Base-by-base conservation (phyloP, 2,113 vertebrate species). In the Chamaea fasciata region DNA sequence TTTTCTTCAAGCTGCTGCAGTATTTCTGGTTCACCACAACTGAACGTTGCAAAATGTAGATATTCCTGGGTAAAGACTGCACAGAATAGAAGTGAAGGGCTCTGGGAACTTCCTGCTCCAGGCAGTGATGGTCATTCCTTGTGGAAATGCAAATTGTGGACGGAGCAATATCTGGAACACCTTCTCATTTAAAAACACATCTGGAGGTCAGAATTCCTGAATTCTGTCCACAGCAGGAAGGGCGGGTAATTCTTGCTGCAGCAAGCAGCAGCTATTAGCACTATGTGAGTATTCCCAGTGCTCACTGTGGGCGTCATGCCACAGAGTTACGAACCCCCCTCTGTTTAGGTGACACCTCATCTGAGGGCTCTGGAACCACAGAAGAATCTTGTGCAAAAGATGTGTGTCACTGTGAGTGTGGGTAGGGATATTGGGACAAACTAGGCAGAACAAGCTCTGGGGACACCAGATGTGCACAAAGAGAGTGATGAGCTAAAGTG, bases 91-190 rank as follows among this genome's bases (percentile, higher is more conserved):
- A 50, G 13, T 26, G 7, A 30, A 52, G 15, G 52, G 23, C 56
- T 74, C 13, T 41, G 33, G 31, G 27, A 44, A 4, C 13, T 80
- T 73, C 41, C 21, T 0, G 0, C 13, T 65, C 8, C 50, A n/a
- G 55, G 18, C 19, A 65, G 31, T 37, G 17, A 14, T 57, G 15
- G 8, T 33, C 6, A 1, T 53, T 83, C 5, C 3, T 42, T 69
- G 41, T 69, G 55, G 65, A 89, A 77, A 52, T 35, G 10, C 27
- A 39, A 3, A 33, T 18, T 41, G 13, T 49, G 11, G 74, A 14
- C 31, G 41, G 39, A 46, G 11, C 1, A 28, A 67, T 30, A 35
- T 63, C 22, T 71, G 35, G 17, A 92, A 20, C 3, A 2, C 19
- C 55, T 55, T 16, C 19, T 80, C 35, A 22, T 70, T 77, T 87